Conservation (phyloP, 2,888 invertebrate species). For the Hyppa rectilinea region DNA sequence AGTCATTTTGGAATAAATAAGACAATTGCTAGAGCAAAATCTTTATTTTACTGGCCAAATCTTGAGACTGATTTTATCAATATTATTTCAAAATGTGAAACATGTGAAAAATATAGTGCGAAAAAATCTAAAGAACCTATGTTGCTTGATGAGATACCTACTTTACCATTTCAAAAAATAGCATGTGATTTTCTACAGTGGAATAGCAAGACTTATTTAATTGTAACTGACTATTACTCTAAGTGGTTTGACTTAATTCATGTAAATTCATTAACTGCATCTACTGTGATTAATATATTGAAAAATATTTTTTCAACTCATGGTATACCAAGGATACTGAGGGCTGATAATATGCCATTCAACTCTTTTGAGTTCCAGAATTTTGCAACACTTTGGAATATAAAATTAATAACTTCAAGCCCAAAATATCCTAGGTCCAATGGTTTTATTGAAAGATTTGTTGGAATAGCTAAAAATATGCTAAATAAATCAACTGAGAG, state of each 20-base stretch:
- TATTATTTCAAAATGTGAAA: neutral
- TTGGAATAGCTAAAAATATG: neutral
- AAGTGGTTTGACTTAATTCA: constrained; percentile 3
- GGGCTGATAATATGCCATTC: constrained; percentile 3
- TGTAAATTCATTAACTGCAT: neutral
- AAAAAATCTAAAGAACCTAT: neutral
- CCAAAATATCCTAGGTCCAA: too few relatives aligned
- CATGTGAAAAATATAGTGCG: neutral
- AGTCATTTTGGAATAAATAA: constrained; percentile 1
- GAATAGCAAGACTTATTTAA: neutral
- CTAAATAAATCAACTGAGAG: neutral
- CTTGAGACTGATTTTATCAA: neutral
- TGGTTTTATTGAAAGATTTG: neutral
- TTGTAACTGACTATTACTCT: neutral
- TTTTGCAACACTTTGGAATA: too few relatives aligned
- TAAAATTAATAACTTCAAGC: too few relatives aligned
- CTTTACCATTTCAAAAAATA: neutral
- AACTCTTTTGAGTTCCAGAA: neutral
- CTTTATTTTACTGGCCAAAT: neutral
- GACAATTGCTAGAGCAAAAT: too few relatives aligned
- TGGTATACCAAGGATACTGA: neutral
- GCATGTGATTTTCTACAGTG: constrained; percentile 3
- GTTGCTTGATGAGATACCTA: neutral
- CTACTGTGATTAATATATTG: neutral
- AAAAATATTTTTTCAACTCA: neutral